phyloP scores from a whole-genome alignment of 2,113 vertebrate genomes.

The Daubentonia madagascariensis region DNA sequence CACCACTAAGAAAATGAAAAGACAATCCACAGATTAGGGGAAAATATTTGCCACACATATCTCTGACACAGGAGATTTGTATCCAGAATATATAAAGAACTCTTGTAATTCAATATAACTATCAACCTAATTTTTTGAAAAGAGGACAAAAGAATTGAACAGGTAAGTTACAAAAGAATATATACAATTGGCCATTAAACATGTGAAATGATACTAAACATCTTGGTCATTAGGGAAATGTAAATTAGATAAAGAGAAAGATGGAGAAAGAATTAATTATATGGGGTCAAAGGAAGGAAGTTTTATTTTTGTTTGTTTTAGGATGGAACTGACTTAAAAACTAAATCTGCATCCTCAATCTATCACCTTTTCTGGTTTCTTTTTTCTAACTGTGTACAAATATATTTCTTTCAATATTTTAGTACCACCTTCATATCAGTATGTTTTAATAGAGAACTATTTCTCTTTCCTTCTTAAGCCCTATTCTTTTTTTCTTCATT shows the following conservation, averaged over 20 bases:
- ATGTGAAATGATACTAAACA: neutral
- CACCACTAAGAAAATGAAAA: neutral
- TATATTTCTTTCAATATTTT: neutral
- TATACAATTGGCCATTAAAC: neutral
- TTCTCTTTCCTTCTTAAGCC: slow-evolving; percentile 1
- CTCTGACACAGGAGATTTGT: neutral
- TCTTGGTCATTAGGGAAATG: neutral
- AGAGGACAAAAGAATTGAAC: neutral
- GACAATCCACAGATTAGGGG: neutral
- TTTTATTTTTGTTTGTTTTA: slow-evolving; percentile 11
- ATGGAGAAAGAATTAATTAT: neutral
- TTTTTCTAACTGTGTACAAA: neutral
- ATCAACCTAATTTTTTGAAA: neutral
- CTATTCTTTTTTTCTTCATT: neutral
- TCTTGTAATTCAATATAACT: neutral
- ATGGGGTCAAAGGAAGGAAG: neutral
- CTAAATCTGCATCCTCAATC: neutral
- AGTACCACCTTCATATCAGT: neutral
- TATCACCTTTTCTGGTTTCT: neutral
- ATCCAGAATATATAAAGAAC: neutral
- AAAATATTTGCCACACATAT: neutral
- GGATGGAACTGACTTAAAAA: neutral
- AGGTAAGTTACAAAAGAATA: neutral
- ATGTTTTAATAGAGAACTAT: neutral
- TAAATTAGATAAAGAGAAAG: neutral